Conservation (phyloP, 2,888 invertebrate species). For the Notocelia uddmanniana region DNA sequence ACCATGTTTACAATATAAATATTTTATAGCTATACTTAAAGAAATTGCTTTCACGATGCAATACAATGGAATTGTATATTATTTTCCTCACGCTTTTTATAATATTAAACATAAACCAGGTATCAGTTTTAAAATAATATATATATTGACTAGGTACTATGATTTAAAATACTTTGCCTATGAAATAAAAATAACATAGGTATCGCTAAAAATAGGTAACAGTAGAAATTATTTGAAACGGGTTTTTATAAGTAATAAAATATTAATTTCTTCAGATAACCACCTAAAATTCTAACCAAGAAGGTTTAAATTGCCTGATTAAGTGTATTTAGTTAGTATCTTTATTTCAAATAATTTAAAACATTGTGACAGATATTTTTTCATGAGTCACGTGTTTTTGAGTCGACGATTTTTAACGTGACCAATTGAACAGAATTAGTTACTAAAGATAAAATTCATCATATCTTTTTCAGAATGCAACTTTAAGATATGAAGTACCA, state of each 20-base stretch:
- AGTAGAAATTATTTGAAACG: not conserved
- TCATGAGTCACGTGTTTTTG: not conserved
- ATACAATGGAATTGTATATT: not conserved
- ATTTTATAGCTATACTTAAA: not conserved
- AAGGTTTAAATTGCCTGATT: not conserved
- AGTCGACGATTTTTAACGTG: not conserved
- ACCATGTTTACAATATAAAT: not conserved
- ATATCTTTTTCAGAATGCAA: constrained; percentile 50
- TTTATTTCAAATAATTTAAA: not conserved
- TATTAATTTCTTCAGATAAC: not conserved
- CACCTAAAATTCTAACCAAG: not conserved
- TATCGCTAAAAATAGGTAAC: too few species aligned
- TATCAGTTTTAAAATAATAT: not conserved
- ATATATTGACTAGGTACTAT: too few species aligned
- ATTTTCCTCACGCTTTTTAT: constrained; percentile 1
- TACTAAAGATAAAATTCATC: too few species aligned
- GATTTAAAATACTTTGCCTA: not conserved
- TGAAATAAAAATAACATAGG: not conserved
- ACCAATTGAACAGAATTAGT: too few species aligned
- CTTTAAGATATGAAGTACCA: constrained; percentile 51
- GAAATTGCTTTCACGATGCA: not conserved
- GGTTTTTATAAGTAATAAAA: not conserved
- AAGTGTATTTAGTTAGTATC: not conserved
- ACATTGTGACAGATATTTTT: not conserved
- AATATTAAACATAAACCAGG: constrained; percentile 7